Percentiles rank a stretch among this genome's conserved stretches.
Conservation (phyloP, 2,888 invertebrate species). For the Eupithecia abbreviata region DNA sequence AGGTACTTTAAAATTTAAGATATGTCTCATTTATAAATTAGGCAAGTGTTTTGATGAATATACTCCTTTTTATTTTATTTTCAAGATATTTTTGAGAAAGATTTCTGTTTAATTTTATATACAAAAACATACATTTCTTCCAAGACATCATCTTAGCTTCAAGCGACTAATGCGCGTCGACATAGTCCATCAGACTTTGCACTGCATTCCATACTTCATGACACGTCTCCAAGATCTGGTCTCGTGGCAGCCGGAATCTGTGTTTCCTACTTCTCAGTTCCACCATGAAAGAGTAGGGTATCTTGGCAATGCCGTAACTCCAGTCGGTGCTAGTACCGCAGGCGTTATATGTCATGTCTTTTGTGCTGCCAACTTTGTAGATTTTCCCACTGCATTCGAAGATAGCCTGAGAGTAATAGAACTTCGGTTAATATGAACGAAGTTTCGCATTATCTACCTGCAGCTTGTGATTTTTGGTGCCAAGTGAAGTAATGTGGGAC, state of each 20-base stretch:
- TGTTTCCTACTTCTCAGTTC: slow-evolving; percentile 70
- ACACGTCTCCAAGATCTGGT: slow-evolving; percentile 71
- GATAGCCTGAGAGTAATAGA: slow-evolving; percentile 65
- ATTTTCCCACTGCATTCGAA: slow-evolving; percentile 67
- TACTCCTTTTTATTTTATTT: no score
- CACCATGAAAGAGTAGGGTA: slow-evolving; percentile 77
- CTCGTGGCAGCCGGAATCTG: slow-evolving; percentile 68
- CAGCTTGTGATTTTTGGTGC: not conserved
- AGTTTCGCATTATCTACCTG: not conserved
- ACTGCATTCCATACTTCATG: slow-evolving; percentile 70
- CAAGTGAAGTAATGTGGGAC: not conserved
- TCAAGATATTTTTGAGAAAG: not conserved
- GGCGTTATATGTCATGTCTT: slow-evolving; percentile 74
- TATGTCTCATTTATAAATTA: no score
- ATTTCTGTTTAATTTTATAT: not conserved
- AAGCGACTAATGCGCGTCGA: slow-evolving; percentile 54
- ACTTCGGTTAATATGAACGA: not conserved
- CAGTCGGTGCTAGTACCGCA: slow-evolving; percentile 78
- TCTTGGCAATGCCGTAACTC: slow-evolving; percentile 75
- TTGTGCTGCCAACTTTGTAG: slow-evolving; percentile 76
- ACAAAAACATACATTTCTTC: not conserved
- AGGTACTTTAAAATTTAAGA: no score
- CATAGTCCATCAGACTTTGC: slow-evolving; percentile 66
- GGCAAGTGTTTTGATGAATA: no score
- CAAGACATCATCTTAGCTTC: slow-evolving; percentile 8